Conservation (phyloP, 2,797 vertebrate genomes). For the Amniataba percoides region DNA sequence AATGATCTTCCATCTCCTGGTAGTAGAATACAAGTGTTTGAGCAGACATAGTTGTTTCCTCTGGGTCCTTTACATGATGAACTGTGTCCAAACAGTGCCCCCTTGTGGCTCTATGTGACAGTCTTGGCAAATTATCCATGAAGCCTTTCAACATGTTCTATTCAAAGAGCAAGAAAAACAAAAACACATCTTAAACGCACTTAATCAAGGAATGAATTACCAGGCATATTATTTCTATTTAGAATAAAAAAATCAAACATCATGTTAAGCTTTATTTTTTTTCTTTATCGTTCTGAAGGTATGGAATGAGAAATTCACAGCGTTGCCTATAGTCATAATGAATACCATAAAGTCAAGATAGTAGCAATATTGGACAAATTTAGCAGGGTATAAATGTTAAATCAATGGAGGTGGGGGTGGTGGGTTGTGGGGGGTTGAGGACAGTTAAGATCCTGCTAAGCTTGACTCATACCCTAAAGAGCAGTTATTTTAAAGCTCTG, state of each 20-base stretch:
- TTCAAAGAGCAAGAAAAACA: neutral
- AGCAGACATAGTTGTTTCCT: slow-evolving; percentile 36
- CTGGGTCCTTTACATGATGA: slow-evolving; percentile 44
- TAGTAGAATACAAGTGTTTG: slow-evolving; percentile 30
- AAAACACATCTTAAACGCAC: neutral
- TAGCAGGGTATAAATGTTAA: slow-evolving; percentile 39
- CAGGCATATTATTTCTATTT: slow-evolving; percentile 8
- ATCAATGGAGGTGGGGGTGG: slow-evolving; percentile 37
- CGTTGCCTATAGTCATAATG: slow-evolving; percentile 5
- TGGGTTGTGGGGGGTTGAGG: slow-evolving; percentile 2
- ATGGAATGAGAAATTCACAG: neutral
- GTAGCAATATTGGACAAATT: slow-evolving; percentile 14
- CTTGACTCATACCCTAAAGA: slow-evolving; percentile 51
- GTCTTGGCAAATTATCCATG: slow-evolving; percentile 27
- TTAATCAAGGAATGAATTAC: neutral
- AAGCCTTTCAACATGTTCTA: slow-evolving; percentile 21
- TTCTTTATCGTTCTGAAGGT: neutral
- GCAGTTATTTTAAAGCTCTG: slow-evolving; percentile 52
- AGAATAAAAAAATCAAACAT: neutral
- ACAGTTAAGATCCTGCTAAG: slow-evolving; percentile 22
- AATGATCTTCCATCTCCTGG: slow-evolving; percentile 46
- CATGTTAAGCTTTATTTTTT: slow-evolving; percentile 18
- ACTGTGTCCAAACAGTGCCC: slow-evolving; percentile 79
- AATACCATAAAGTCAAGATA: slow-evolving; percentile 24
- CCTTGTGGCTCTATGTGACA: slow-evolving; percentile 69